phyloP scores from a whole-genome alignment of 2,797 vertebrate species.

The Cossypha polioptera region DNA sequence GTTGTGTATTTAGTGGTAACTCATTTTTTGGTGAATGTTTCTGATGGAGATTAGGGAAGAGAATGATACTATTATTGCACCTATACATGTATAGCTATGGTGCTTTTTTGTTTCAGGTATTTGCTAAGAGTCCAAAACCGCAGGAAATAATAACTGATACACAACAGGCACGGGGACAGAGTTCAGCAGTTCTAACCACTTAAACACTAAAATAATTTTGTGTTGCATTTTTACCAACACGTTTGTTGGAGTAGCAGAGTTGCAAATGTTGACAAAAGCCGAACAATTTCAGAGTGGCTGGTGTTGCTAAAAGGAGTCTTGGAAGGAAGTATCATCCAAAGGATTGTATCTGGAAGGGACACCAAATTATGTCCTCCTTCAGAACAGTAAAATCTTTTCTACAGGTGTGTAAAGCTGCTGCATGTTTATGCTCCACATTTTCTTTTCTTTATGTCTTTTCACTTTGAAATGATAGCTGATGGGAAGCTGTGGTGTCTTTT shows the following conservation, averaged over 20 bases:
- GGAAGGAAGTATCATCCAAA: background rate
- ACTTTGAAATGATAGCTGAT: background rate
- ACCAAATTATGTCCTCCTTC: background rate
- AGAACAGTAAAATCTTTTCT: background rate
- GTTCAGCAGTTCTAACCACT: background rate
- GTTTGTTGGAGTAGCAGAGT: background rate
- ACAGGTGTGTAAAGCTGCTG: background rate
- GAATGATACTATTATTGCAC: background rate
- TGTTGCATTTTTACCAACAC: background rate
- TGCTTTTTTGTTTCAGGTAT: background rate
- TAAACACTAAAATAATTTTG: background rate
- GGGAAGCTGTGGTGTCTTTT: background rate
- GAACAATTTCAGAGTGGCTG: background rate
- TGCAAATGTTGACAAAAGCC: background rate
- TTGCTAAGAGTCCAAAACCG: background rate
- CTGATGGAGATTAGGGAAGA: background rate
- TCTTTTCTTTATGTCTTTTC: background rate
- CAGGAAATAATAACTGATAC: background rate
- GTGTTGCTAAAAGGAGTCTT: background rate
- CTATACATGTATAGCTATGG: fast-evolving
- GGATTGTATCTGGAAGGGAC: background rate
- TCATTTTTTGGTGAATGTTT: background rate
- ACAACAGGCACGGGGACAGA: background rate
- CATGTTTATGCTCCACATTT: background rate
- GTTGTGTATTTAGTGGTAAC: background rate